These are phyloP conservation scores for Drosophila borealis DNA, from an alignment of 2,888 invertebrate genomes.

Conservation along the genomic window DNA sequence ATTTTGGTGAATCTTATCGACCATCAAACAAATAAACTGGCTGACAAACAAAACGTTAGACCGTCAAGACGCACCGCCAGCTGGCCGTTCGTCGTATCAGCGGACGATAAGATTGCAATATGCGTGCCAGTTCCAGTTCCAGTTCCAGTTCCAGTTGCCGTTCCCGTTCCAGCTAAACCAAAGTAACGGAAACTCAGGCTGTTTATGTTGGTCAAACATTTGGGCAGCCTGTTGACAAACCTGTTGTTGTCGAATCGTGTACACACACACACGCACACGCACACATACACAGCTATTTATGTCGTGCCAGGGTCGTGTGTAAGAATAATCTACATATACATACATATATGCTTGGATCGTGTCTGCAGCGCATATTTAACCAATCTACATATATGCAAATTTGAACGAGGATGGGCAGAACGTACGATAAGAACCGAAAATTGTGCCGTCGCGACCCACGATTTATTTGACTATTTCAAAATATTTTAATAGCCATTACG, in stretches of 20 bases:
- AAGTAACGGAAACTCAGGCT: neutral
- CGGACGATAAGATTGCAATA: constrained; percentile 31
- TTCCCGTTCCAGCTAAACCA: constrained; percentile 7
- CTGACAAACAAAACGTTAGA: constrained; percentile 25
- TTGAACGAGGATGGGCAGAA: constrained; percentile 13
- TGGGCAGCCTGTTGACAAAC: constrained; percentile 32
- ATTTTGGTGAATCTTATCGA: constrained; percentile 36
- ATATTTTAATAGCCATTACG: constrained; percentile 59
- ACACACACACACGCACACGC: neutral
- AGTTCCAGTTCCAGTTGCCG: constrained; percentile 17
- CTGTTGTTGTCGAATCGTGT: constrained; percentile 21
- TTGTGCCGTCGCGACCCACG: constrained; percentile 25
- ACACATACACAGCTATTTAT: constrained; percentile 28
- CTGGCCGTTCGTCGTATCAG: constrained; percentile 17
- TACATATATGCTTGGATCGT: constrained; percentile 6
- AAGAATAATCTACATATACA: constrained; percentile 4
- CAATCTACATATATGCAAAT: constrained; percentile 47
- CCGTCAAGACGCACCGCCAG: neutral
- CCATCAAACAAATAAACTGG: constrained; percentile 27
- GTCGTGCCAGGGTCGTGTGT: constrained; percentile 36
- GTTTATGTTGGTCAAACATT: constrained; percentile 36
- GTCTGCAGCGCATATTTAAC: constrained; percentile 22
- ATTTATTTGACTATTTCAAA: constrained; percentile 42
- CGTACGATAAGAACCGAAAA: constrained; percentile 30
- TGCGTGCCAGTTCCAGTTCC: constrained; percentile 14